Evolutionary conservation across 1,140 invertebrate genomes (phyloP), one percentile per base, ranked within the genome.

Genomic region (Papilio xuthus): DNA sequence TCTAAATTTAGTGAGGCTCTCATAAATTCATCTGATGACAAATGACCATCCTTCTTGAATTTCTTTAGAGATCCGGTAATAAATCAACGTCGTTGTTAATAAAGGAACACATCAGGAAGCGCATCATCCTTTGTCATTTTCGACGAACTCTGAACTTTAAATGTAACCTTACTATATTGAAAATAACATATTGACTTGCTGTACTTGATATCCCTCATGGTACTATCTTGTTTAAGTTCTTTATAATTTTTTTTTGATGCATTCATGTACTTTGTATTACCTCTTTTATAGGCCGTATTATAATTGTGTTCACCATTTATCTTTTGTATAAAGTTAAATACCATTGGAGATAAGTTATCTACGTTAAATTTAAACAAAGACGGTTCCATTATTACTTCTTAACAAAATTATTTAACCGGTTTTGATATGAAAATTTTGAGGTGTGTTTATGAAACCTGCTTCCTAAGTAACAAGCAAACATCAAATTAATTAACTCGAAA

Each of bases 81-180:
- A 67, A 67, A 67, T 67, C 60, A 67, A 67, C 60, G 60, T 67
- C 60, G 26, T 28, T 67, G 23, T 67, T 67, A 67, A 67, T 67
- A 23, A 67, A 67, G 60, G 60, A 67, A 67, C 60, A 67, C 60
- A 67, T 67, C 60, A 15, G 23, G 26, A 28, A 67, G 26, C 26
- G 60, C 12, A 28, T 20, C 4, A 56, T 67, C 60, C 12, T 67
- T 67, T 67, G 60, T 67, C 60, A 67, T 67, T 28, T 67, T 67
- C 60, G 26, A 26, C 60, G 60, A 12, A 28, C 13, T 15, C 26
- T 28, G 32, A 67, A 67, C 60, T 67, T 67, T 67, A 67, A 67
- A 67, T 28, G 60, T 32, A 67, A 18, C 26, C 26, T 67, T 2
- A 28, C 12, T 67, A 28, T 26, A 3, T 28, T 26, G 26, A 67